These are phyloP conservation scores for Cephus pygmeus DNA, from an alignment of 2,888 invertebrate genomes.

Conservation along the genomic window DNA sequence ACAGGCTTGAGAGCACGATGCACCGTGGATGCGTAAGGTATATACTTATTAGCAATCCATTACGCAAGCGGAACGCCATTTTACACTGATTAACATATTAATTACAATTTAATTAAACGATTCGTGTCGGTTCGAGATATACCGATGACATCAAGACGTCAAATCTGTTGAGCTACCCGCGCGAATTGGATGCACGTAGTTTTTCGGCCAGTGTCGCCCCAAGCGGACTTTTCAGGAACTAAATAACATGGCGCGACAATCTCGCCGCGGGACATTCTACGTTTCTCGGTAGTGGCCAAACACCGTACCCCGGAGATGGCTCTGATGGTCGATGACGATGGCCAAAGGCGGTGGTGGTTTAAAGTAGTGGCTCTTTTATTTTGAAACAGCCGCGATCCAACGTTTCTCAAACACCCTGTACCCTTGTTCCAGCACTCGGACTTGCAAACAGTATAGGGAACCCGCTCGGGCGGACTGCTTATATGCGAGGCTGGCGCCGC, in stretches of 20 bases:
- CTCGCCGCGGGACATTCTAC: neutral
- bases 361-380: neutral
- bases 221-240: neutral
- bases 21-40: neutral
- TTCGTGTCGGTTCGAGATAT: neutral
- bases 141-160: neutral
- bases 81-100: neutral
- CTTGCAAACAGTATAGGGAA: conserved; percentile 25
- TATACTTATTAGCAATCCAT: neutral
- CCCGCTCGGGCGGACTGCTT: conserved; percentile 14
- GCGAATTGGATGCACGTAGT: neutral
- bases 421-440: conserved; percentile 10
- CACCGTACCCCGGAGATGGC: neutral
- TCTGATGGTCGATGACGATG: neutral
- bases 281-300: neutral
- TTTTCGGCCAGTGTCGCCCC: neutral
- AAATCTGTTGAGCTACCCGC: neutral
- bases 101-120: neutral
- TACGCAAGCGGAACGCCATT: neutral
- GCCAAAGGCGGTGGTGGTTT: neutral
- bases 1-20: neutral
- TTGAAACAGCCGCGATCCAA: neutral
- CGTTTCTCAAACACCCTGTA: conserved; percentile 6
- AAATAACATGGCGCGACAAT: neutral
- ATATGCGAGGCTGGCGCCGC: conserved; percentile 47